These are phyloP conservation scores for Atrina japonica DNA, from an alignment of 2,888 invertebrate species.

Conservation along the genomic window DNA sequence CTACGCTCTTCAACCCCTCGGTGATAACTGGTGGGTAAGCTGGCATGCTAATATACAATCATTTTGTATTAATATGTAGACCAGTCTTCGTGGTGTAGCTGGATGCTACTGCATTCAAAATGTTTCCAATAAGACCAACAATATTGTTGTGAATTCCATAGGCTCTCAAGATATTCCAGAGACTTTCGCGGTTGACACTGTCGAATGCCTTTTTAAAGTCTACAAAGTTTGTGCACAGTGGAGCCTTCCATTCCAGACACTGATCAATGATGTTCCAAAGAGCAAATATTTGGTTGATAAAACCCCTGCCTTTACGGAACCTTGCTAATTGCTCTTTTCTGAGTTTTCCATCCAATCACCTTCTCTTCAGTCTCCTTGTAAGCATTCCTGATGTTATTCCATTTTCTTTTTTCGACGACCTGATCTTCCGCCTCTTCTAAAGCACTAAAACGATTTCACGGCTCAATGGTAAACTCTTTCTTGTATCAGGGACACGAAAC, in stretches of 20 bases:
- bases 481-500: too few species aligned
- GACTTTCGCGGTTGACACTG: constrained; percentile 36
- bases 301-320: constrained; percentile 22
- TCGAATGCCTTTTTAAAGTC: too few species aligned
- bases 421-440: background rate
- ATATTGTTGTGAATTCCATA: constrained; percentile 26
- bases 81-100: too few species aligned
- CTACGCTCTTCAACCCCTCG: too few species aligned
- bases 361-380: background rate
- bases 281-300: constrained; percentile 6
- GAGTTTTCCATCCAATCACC: background rate
- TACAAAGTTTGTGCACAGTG: constrained; percentile 42
- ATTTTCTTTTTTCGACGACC: background rate
- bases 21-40: too few species aligned
- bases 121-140: background rate
- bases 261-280: constrained; percentile 45
- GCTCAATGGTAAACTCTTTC: too few species aligned
- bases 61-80: too few species aligned
- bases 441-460: background rate
- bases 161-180: constrained; percentile 13
- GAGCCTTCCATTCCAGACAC: constrained; percentile 39
- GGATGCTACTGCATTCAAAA: too few species aligned
- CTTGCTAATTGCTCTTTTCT: constrained; percentile 31
- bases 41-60: too few species aligned
- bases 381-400: background rate